These are phyloP conservation scores for Xylocopa sonorina DNA, from an alignment of 1,140 invertebrate genomes.

Conservation along the genomic window DNA sequence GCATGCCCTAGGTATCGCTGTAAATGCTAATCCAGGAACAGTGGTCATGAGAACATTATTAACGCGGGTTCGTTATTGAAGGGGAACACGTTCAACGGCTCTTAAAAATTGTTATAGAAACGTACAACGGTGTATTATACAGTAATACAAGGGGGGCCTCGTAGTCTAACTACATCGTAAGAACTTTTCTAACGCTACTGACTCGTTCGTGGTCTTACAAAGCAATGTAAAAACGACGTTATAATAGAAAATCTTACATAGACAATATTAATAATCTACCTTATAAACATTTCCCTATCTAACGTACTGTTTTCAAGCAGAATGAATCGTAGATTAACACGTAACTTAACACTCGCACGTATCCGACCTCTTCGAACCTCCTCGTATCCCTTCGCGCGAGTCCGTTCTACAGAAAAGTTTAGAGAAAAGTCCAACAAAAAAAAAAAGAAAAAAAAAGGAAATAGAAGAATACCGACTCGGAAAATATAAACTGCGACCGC, in stretches of 20 bases:
- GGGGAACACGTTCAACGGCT: constrained; percentile 13
- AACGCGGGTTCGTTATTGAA: not conserved
- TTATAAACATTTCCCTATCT: constrained; percentile 29
- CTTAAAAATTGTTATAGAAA: constrained; percentile 33
- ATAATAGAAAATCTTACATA: constrained; percentile 37
- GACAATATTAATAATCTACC: constrained; percentile 38
- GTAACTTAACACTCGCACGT: not conserved
- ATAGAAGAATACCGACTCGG: not conserved
- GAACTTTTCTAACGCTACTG: constrained; percentile 19
- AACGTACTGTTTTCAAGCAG: constrained; percentile 13
- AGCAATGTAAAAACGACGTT: constrained; percentile 38
- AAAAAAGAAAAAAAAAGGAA: not conserved
- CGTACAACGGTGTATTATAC: constrained; percentile 30
- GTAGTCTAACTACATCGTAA: constrained; percentile 14
- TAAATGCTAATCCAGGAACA: constrained; percentile 41
- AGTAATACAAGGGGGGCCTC: constrained; percentile 8
- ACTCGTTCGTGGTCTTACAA: constrained; percentile 20
- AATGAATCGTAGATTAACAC: constrained; percentile 1
- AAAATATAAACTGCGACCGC: constrained; percentile 1
- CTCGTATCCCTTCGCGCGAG: no score
- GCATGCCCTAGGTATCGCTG: constrained; percentile 13
- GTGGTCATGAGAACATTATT: not conserved
- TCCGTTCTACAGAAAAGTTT: not conserved
- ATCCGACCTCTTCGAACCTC: not conserved
- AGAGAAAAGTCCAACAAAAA: no score